Conservation (phyloP, 2,113 vertebrate species). For the Mohoua ochrocephala region DNA sequence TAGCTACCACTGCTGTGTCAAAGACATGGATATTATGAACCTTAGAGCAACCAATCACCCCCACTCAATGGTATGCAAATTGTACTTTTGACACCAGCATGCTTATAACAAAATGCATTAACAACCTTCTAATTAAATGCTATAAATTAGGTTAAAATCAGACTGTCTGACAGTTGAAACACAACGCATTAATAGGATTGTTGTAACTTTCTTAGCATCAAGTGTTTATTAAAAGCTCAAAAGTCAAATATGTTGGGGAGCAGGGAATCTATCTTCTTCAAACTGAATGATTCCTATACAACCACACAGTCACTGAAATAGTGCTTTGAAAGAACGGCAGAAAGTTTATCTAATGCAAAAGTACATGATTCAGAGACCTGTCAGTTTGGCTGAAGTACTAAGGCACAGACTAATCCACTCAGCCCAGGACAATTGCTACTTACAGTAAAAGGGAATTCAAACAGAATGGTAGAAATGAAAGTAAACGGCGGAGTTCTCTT, state of each 20-base stretch:
- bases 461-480: constrained; percentile 10
- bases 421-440: not conserved
- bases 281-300: not conserved
- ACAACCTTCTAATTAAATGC: constrained; percentile 32
- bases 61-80: not conserved
- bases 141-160: constrained; percentile 43
- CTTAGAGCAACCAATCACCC: not conserved
- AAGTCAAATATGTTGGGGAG: not conserved
- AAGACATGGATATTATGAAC: not conserved
- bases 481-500: constrained; percentile 18
- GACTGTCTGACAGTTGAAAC: not conserved
- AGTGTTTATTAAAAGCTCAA: not conserved
- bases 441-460: not conserved
- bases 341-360: not conserved
- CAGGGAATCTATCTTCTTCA: not conserved
- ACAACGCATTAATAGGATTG: not conserved
- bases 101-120: not conserved
- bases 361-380: not conserved
- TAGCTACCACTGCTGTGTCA: not conserved
- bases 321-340: not conserved
- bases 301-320: not conserved
- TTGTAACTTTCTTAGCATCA: constrained; percentile 10
- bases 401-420: not conserved
- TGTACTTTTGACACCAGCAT: not conserved
- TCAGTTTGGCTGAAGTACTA: not conserved